These are phyloP conservation scores for Euwallacea similis DNA, from an alignment of 1,140 invertebrate species.

Conservation along the genomic window DNA sequence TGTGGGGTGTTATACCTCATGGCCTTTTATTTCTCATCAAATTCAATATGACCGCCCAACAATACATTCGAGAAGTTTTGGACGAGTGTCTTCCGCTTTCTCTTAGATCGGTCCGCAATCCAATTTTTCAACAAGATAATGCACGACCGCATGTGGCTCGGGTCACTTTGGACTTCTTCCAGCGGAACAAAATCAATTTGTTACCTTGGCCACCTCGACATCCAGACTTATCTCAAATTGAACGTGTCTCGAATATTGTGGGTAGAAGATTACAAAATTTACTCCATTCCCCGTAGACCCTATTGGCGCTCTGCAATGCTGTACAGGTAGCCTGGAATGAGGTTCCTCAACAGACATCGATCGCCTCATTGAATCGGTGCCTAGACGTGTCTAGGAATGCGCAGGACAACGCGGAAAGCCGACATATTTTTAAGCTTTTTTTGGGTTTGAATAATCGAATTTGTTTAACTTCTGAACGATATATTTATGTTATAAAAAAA, in stretches of 20 bases:
- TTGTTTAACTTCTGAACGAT: not conserved
- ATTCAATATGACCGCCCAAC: constrained; percentile 20
- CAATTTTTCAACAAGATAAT: not conserved
- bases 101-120: not conserved
- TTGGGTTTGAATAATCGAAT: not conserved
- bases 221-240: constrained; percentile 24
- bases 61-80: constrained; percentile 23
- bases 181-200: no score
- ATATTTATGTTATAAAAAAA: not conserved
- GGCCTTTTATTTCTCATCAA: constrained; percentile 27
- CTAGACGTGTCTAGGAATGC: not conserved
- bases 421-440: no score
- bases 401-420: not conserved
- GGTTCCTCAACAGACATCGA: no score
- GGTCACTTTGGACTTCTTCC: no score
- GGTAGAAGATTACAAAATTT: no score
- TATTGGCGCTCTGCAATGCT: no score
- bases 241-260: constrained; percentile 20
- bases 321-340: no score
- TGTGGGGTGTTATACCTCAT: no score
- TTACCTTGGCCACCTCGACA: no score
- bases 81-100: constrained; percentile 21
- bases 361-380: not conserved
- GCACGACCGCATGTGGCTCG: no score
- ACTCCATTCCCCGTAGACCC: no score